Evolutionary conservation across 2,113 vertebrate genomes (phyloP), one percentile per base, ranked within the genome.

Genomic region (Osmerus mordax): DNA sequence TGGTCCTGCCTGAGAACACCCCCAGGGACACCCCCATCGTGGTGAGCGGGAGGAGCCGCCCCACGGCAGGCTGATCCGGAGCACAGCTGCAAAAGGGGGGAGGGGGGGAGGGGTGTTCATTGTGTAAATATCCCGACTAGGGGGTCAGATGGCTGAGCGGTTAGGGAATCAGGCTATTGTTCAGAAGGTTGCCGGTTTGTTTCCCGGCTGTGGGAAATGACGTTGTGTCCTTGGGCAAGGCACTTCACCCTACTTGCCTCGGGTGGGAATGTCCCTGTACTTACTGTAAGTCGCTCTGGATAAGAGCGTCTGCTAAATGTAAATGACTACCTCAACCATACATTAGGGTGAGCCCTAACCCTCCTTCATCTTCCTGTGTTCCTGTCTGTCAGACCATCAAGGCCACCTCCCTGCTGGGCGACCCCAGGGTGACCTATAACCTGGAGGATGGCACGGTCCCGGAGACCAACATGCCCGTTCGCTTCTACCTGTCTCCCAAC

Each of bases 401-500:
- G 84, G 95, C 95, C 3, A 95, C 90, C 3, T 95, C 94, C 73
- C 90, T 89, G 29, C 87, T 95, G 21, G 95, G 94, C n/a, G 95
- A 96, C 83, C 94, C 95, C 0, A 88, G 92, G 70, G 92, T 96
- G 80, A 96, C 94, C 47, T 96, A 96, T 53, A 95, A 91, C 84
- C 84, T 96, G 18, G 94, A 95, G 76, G 95, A 97, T 23, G 95
- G 94, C 16, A 90, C 94, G 89, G 93, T 96, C 54, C 94, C 93
- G 0, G 94, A 96, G 85, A 94, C 92, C 79, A 96, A 95, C 87
- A 94, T 95, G 93, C 95, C 94, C 0, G 88, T 95, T 19, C 92
- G 89, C 66, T 96, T 97, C 90, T 97, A 95, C 86, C 90, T 97
- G 68, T 94, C 93, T 6, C 92, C 94, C 51, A 96, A 97, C 89